Evolutionary conservation across 1,140 invertebrate genomes (phyloP).

Genomic region (Elymnias hypermnestra): DNA sequence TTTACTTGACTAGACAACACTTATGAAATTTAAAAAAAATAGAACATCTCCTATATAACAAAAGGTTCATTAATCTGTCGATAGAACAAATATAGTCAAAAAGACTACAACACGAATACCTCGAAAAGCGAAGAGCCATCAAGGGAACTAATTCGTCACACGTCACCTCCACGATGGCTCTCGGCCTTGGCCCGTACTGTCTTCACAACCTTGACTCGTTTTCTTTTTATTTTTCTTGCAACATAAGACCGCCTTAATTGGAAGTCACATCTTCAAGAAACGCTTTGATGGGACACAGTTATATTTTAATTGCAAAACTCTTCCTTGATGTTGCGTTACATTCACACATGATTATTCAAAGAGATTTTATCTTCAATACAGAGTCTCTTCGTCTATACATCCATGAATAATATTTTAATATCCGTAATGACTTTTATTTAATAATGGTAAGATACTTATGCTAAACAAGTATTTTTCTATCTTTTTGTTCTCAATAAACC

Average conservation of each 20-base stretch:
- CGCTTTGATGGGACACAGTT: slow-evolving; percentile 5
- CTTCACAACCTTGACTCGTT: slow-evolving; percentile 16
- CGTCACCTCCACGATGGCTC: slow-evolving; percentile 11
- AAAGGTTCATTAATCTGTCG: no score
- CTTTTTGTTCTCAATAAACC: no score
- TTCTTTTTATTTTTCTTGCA: slow-evolving; percentile 15
- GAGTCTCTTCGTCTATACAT: no score
- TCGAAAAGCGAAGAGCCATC: slow-evolving; percentile 11
- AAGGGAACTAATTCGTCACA: slow-evolving; percentile 19
- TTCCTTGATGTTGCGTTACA: neutral
- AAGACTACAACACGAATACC: slow-evolving; percentile 1
- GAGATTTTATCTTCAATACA: no score
- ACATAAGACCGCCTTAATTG: slow-evolving; percentile 21
- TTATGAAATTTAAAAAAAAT: no score
- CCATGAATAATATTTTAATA: no score
- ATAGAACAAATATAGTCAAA: no score
- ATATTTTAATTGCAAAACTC: slow-evolving; percentile 3
- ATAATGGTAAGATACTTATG: no score
- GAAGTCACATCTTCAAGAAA: slow-evolving; percentile 11
- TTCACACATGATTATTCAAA: neutral
- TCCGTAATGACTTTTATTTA: no score
- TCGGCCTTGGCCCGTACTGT: slow-evolving; percentile 17
- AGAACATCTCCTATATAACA: no score
- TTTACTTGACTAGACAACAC: no score
- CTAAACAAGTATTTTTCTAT: no score